phyloP scores from a whole-genome alignment of 2,888 invertebrate species.

The Bembecia ichneumoniformis region DNA sequence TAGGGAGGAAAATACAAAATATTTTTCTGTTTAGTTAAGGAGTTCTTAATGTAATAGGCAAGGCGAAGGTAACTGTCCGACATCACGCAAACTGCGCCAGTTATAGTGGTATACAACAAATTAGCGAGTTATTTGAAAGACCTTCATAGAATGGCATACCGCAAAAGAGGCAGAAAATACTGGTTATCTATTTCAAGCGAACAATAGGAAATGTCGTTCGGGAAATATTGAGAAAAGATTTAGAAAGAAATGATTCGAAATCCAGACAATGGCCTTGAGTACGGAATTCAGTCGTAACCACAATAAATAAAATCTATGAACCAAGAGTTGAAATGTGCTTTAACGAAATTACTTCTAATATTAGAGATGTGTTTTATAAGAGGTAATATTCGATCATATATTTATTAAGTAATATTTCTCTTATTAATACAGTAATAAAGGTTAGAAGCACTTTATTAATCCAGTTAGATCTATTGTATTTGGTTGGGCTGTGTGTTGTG shows the following conservation, averaged over 20 bases:
- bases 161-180: constrained; percentile 19
- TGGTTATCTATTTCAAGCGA: constrained; percentile 25
- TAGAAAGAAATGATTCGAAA: constrained; percentile 29
- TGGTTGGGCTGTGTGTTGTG: too few relatives aligned
- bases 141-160: constrained; percentile 23
- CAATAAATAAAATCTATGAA: neutral
- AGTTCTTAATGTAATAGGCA: neutral
- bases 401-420: too few relatives aligned
- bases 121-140: constrained; percentile 25
- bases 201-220: constrained; percentile 30
- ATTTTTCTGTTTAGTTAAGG: neutral
- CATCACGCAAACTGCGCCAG: neutral
- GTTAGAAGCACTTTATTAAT: too few relatives aligned
- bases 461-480: too few relatives aligned
- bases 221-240: constrained; percentile 37
- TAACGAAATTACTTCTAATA: constrained; percentile 22
- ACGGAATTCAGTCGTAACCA: neutral
- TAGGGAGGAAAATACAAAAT: neutral
- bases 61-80: neutral
- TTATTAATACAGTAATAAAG: too few relatives aligned
- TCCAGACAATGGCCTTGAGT: constrained; percentile 24
- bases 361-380: neutral
- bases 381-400: constrained; percentile 4
- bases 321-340: constrained; percentile 18
- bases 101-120: constrained; percentile 6